Evolutionary conservation across 2,888 invertebrate genomes (phyloP), one percentile per base, ranked within the genome.

Genomic region (Drosophila prolongata): DNA sequence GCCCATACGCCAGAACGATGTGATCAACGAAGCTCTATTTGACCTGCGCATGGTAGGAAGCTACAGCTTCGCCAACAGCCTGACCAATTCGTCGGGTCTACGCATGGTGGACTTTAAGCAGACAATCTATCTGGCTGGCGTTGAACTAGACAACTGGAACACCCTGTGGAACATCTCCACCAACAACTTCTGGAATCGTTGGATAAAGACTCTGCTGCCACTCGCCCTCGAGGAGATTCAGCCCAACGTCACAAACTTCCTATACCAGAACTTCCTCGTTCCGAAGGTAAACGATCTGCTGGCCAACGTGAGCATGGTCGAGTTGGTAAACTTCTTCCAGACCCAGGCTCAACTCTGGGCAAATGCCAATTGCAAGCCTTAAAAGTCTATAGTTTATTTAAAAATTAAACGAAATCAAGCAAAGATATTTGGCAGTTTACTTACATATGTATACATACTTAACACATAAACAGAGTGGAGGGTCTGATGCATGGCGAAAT

Each of bases 131-230:
- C 19, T 90, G 46, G 87, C 71, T 1, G 80, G 78, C 42, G 59
- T 82, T 2, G 42, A 56, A 8, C 59, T 76, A 9, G 73, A 80
- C 34, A 79, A 80, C 60, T 80, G 89, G 78, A 80, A 91, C 52
- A 47, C 60, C 0, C 6, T 84, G 27, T 87, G 75, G 89, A 74
- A 78, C 53, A 84, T 85, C 19, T 59, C 83, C 1, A 46, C 66
- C 10, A 91, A 91, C 58, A 78, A 82, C 49, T 82, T 80, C 27
- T 40, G 57, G 16, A 82, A 90, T 19, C 67, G 65, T 3, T 78
- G 56, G 14, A 34, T 64, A 10, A 52, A 76, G 43, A 73, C 86
- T 2, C 14, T 71, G 0, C 2, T 65, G 3, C 40, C 75, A 4
- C 53, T 89, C 6, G 30, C 68, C 6, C 56, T 66, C 1, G 43